These are phyloP conservation scores for Harmothoe impar DNA, from an alignment of 2,888 invertebrate species.

Conservation along the genomic window DNA sequence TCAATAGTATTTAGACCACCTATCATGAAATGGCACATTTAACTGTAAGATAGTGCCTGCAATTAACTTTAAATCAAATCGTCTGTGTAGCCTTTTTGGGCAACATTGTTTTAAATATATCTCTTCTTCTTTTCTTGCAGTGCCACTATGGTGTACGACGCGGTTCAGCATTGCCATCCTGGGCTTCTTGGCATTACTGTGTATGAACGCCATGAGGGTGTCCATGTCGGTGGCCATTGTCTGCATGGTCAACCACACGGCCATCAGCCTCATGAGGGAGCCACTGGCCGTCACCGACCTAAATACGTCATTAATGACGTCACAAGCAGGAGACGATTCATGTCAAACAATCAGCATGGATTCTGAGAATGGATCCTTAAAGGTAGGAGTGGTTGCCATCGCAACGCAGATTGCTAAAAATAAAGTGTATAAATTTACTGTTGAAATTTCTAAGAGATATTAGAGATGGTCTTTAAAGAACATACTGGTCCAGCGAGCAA, in stretches of 20 bases:
- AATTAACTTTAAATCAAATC: too few relatives aligned
- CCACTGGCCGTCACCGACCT: not conserved
- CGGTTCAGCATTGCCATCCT: slow-evolving; percentile 78
- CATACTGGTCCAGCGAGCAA: too few relatives aligned
- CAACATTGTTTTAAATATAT: too few relatives aligned
- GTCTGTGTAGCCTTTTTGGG: too few relatives aligned
- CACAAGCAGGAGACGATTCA: not conserved
- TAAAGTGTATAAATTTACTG: too few relatives aligned
- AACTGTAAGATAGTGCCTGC: too few relatives aligned
- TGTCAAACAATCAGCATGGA: slow-evolving; percentile 33
- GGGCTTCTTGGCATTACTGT: slow-evolving; percentile 85
- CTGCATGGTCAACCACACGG: slow-evolving; percentile 85
- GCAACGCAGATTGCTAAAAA: too few relatives aligned
- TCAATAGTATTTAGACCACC: too few relatives aligned
- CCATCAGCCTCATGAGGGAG: slow-evolving; percentile 65
- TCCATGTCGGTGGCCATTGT: slow-evolving; percentile 85
- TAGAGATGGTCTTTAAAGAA: too few relatives aligned
- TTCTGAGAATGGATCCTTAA: not conserved
- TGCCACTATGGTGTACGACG: slow-evolving; percentile 76
- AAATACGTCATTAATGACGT: not conserved
- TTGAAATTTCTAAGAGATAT: too few relatives aligned
- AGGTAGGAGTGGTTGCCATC: not conserved
- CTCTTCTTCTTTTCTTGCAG: slow-evolving; percentile 63
- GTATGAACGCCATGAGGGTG: slow-evolving; percentile 86
- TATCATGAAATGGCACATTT: too few relatives aligned